Conservation (phyloP, 2,797 vertebrate genomes). For the Setipinna tenuifilis region DNA sequence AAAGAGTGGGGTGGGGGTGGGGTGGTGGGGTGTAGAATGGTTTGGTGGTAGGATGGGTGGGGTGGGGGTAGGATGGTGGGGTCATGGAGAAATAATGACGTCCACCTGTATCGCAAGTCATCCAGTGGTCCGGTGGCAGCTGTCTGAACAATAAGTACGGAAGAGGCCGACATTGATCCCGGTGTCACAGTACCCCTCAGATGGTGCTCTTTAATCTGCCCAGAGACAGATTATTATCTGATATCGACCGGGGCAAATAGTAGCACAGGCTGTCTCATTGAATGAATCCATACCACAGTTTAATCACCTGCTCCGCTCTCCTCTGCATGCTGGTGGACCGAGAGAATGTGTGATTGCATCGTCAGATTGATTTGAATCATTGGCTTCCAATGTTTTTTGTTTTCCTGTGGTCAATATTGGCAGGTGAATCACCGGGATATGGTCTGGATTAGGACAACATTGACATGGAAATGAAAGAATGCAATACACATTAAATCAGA, state of each 20-base stretch:
- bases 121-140: not conserved
- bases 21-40: no score
- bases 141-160: slow-evolving; percentile 30
- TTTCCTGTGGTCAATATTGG: not conserved
- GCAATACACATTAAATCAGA: not conserved
- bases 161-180: slow-evolving; percentile 31
- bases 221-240: slow-evolving; percentile 40
- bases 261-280: slow-evolving; percentile 4
- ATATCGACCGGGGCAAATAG: slow-evolving; percentile 32
- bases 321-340: not conserved
- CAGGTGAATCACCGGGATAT: not conserved
- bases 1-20: no score
- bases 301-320: slow-evolving; percentile 14
- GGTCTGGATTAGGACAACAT: not conserved
- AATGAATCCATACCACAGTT: slow-evolving; percentile 21
- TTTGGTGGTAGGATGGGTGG: not conserved
- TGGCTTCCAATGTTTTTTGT: not conserved
- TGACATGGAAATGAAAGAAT: not conserved
- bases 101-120: not conserved
- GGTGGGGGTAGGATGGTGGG: not conserved
- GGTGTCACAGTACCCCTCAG: slow-evolving; percentile 1
- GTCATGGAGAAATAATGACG: not conserved
- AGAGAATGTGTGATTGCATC: slow-evolving; percentile 22
- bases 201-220: slow-evolving; percentile 25
- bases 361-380: slow-evolving; percentile 48